Evolutionary conservation across 2,888 invertebrate species (phyloP), one percentile per base, ranked within the genome.

Genomic region (Drosophila rubida): DNA sequence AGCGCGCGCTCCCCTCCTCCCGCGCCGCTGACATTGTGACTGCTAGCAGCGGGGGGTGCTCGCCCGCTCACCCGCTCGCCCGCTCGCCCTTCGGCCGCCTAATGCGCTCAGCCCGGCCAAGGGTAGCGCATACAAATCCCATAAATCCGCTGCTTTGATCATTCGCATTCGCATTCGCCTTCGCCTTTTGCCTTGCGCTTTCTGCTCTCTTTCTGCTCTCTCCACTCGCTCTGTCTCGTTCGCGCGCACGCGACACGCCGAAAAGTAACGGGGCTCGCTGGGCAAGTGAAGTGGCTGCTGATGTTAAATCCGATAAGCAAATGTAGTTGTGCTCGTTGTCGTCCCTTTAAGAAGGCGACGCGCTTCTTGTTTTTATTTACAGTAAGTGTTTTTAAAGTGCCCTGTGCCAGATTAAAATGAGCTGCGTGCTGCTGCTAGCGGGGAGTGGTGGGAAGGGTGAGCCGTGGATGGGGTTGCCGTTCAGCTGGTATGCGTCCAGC

Each of bases 91-190:
- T 16, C 22, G 19, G 49, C 7, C 55, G 32, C 27, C 53, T 87
- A 86, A 85, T 88, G 88, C 83, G 80, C 69, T 69, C 76, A 71
- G 67, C 32, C 32, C 76, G 73, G 68, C 73, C 76, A 86, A 76
- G 88, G 86, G 88, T 86, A 86, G 86, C 83, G 61, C n/a, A 32
- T 53, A 83, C 86, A 83, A 83, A 86, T 83, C 82, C 82, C 79
- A 76, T 86, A 83, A 88, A 83, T 88, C 82, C 80, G 88, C 59
- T 64, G 88, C 82, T 83, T 83, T 83, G 82, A 83, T 83, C 82
- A 83, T 88, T 82, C 84, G 76, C 11, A 32, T n/a, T 32, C 4
- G 72, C 82, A 83, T 88, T 82, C 84, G 76, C 11, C 11, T n/a
- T 32, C 4, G 72, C 51, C 67, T 75, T 80, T 68, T 66, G 53